Base-by-base conservation (phyloP, 2,888 invertebrate species). In the Imbricaverruca yamaguchii region DNA sequence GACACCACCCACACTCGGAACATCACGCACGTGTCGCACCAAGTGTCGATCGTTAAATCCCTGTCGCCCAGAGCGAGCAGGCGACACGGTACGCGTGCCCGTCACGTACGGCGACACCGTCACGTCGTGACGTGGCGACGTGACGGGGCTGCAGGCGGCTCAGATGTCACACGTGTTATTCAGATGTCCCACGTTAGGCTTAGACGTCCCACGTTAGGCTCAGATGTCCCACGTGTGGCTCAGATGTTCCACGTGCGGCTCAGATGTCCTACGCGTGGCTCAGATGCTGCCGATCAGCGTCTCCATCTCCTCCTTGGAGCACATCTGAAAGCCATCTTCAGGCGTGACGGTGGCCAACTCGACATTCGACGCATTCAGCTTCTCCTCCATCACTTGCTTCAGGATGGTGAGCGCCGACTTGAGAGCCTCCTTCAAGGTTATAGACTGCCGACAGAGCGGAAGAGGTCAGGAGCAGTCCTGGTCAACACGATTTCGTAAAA, bases 341-440 rank as follows among this genome's bases (percentile, higher is more conserved):
- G 93, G 93, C 0, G 96, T 97, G 90, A 98, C 95, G 63, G 95
- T 95, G 87, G 96, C 96, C 84, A 98, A 95, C 89, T 99, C 99
- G 81, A 99, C 97, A 88, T 99, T 99, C 81, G 93, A 95, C 83
- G 96, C 94, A 83, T 94, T 98, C 4, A 99, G 89, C 88, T 98
- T 99, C 87, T 99, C 99, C 87, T 99, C 99, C 99, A 99, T 99
- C 0, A 99, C 98, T 89, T 99, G 98, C 87, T 99, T 99, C 53
- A 99, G 89, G 85, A 98, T 98, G 18, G 94, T 95, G 81, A 99
- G 89, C 0, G 97, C 93, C 21, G 94, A 89, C 86, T 95, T 95
- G 83, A 95, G 93, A 0, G 98, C 98, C 89, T 98, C 98, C 84
- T 92, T 92, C 80, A 99, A 88, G 0, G 94, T 95, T 94, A 99